Percentiles rank a stretch among this genome's conserved stretches.
phyloP scores from a whole-genome alignment of 2,888 invertebrate genomes.

The Lycophotia porphyrea region DNA sequence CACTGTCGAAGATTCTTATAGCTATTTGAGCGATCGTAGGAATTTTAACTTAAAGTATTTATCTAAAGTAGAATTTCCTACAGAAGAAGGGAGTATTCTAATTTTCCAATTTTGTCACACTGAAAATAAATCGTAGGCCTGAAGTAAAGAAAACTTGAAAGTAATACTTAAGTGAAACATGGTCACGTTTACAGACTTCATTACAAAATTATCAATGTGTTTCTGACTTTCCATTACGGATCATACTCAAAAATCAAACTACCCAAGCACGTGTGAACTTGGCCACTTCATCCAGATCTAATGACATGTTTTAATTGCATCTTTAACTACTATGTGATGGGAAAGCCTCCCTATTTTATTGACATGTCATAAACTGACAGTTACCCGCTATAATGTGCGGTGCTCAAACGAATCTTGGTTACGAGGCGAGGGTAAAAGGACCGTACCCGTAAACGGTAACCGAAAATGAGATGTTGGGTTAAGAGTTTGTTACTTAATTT shows the following conservation, averaged over 20 bases:
- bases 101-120: background rate
- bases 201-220: background rate
- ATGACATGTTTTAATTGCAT: constrained; percentile 37
- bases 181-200: background rate
- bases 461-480: constrained; percentile 37
- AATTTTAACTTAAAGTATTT: background rate
- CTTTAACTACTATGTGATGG: constrained; percentile 29
- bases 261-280: constrained; percentile 10
- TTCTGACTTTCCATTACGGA: background rate
- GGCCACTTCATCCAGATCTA: constrained; percentile 9
- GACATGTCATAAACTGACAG: constrained; percentile 47
- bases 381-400: constrained; percentile 37
- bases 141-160: background rate
- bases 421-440: constrained; percentile 34
- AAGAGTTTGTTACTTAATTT: constrained; percentile 35
- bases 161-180: background rate
- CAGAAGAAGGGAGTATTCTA: no score
- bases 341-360: constrained; percentile 45
- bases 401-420: constrained; percentile 23
- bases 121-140: background rate
- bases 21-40: background rate
- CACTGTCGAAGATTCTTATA: background rate
- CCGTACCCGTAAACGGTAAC: constrained; percentile 29
- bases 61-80: background rate
- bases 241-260: background rate